Evolutionary conservation across 2,888 invertebrate species (phyloP), one percentile per base, ranked within the genome.

Genomic region (Andrena chrysosceles): DNA sequence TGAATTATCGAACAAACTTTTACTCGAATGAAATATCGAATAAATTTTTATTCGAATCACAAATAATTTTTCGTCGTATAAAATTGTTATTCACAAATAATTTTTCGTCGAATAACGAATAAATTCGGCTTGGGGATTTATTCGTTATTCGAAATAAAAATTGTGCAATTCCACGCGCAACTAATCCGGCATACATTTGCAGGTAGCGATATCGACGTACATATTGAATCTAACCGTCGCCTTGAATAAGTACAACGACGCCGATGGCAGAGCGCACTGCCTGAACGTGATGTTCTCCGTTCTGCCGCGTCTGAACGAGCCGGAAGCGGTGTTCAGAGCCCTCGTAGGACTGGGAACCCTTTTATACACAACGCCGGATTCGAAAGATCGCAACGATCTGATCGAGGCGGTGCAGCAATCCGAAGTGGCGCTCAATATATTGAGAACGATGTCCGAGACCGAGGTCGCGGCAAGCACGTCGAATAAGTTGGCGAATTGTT

Each of bases 281-380:
- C 94, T 95, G 16, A 95, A 95, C 88, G 95, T 95, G 29, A 90
- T 96, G 52, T 94, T 96, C 1, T 95, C 95, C 81, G 92, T 96
- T 56, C 92, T 97, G 67, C 94, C 94, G 0, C 95, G 93, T 84
- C 92, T 96, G 63, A 95, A 95, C 0, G 97, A 97, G 89, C 94
- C 95, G 2, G 98, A 98, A 92, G 97, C 97, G 0, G 95, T 96
- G 77, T 97, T 96, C 94, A 96, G 98, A 91, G 94, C 95, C 31
- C 95, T 98, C 23, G 97, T 98, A 23, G 96, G 96, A 0, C 94
- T 98, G 42, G 98, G 98, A 64, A 98, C 97, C 0, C 92, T 98
- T 20, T 91, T 96, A 85, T 94, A 94, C 20, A 95, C 94, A 85
- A 94, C 94, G 49, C 94, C 94, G 4, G 94, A 94, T 92, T 81